These are phyloP conservation scores for Margaritifera margaritifera DNA, from an alignment of 2,888 invertebrate species.

Conservation along the genomic window DNA sequence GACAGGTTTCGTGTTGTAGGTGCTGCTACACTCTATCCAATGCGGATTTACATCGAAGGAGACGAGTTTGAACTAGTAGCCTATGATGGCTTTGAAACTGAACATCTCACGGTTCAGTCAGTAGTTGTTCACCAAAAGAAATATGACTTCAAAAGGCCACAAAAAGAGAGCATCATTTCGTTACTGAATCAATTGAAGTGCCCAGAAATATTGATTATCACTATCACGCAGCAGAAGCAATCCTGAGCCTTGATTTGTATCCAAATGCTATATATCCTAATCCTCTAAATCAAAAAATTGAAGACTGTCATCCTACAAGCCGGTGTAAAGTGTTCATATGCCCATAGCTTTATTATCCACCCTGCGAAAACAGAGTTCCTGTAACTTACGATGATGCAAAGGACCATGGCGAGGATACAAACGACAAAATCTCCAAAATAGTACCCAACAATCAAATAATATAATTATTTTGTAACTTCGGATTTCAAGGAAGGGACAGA, in stretches of 20 bases:
- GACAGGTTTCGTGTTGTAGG: not conserved
- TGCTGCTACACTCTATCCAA: constrained; percentile 39
- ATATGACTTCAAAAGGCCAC: too few relatives aligned
- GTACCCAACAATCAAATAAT: constrained; percentile 11
- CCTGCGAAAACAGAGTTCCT: constrained; percentile 11
- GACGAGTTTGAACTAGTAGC: too few relatives aligned
- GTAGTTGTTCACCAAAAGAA: constrained; percentile 40
- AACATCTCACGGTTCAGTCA: constrained; percentile 32
- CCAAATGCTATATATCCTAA: constrained; percentile 7
- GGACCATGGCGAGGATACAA: constrained; percentile 15
- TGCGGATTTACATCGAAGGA: constrained; percentile 35
- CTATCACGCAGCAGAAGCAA: constrained; percentile 38
- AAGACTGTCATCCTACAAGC: constrained; percentile 16
- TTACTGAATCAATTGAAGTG: constrained; percentile 42
- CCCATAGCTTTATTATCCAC: constrained; percentile 29
- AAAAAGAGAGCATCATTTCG: constrained; percentile 35
- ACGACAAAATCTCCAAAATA: not conserved
- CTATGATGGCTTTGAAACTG: constrained; percentile 39
- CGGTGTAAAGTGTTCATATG: constrained; percentile 45
- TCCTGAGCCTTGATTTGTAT: constrained; percentile 23
- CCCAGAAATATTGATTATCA: constrained; percentile 11
- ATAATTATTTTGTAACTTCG: constrained; percentile 50
- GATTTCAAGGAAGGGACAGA: constrained; percentile 37
- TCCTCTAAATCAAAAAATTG: constrained; percentile 9
- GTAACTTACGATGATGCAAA: constrained; percentile 20